phyloP scores from a whole-genome alignment of 2,797 vertebrate species.

The Chaetodon trifasciatus region DNA sequence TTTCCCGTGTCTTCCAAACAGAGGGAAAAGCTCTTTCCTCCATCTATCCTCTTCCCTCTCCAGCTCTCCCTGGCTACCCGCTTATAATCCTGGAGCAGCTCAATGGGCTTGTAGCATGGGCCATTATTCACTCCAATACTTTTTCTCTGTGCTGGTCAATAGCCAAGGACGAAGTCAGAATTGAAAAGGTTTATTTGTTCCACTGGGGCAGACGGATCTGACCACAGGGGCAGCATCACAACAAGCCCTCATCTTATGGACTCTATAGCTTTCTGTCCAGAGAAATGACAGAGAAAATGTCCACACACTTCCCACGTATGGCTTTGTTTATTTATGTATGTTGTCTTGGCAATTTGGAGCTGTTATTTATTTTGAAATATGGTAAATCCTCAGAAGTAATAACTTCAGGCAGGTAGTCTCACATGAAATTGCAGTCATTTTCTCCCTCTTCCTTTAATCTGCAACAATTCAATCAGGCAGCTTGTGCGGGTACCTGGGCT shows the following conservation, averaged over 20 bases:
- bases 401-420: conserved; percentile 39
- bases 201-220: conserved; percentile 40
- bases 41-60: conserved; percentile 45
- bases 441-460: conserved; percentile 51
- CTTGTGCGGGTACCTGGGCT: not conserved
- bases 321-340: not conserved
- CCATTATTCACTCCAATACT: conserved; percentile 74
- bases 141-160: conserved; percentile 63
- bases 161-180: conserved; percentile 57
- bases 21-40: conserved; percentile 46
- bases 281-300: conserved; percentile 13
- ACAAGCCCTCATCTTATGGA: conserved; percentile 16
- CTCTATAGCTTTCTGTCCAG: not conserved
- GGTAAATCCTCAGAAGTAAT: conserved; percentile 31
- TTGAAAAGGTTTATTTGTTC: conserved; percentile 65
- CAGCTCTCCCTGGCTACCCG: conserved; percentile 58
- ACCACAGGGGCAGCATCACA: conserved; percentile 25
- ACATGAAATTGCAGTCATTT: conserved; percentile 34
- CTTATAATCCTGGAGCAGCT: conserved; percentile 65
- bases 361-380: conserved; percentile 31
- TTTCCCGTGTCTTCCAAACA: conserved; percentile 39
- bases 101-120: conserved; percentile 56
- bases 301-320: not conserved
- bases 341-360: conserved; percentile 2
- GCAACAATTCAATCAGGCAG: conserved; percentile 51